A percentile compares a stretch with the other conserved stretches of the same genome.
phyloP scores from a whole-genome alignment of 2,888 invertebrate genomes.

The Eristalis intricaria region DNA sequence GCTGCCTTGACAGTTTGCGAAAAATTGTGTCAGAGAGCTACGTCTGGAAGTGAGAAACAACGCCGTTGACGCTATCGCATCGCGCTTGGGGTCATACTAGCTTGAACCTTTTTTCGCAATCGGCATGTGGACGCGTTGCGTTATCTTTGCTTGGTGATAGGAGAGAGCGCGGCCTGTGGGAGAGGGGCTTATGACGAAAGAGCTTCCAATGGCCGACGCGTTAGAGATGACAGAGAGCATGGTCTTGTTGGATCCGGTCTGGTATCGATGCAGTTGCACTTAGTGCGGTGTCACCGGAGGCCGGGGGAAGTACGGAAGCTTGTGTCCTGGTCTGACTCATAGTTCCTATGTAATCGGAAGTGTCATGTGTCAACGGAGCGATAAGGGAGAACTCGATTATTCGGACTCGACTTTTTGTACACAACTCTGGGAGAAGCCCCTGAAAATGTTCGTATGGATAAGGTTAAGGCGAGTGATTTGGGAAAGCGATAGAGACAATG shows the following conservation, averaged over 20 bases:
- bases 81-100: not conserved
- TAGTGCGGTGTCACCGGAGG: not conserved
- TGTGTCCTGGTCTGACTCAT: not conserved
- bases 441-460: not conserved
- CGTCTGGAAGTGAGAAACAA: not conserved
- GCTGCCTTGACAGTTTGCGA: constrained; percentile 25
- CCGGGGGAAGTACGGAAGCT: not conserved
- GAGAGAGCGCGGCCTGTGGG: not conserved
- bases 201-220: not conserved
- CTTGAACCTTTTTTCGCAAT: constrained; percentile 18
- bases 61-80: not conserved
- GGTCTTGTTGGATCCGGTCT: not conserved
- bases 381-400: not conserved
- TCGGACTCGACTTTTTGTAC: not conserved
- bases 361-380: not conserved
- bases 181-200: not conserved
- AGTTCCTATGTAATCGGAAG: not conserved
- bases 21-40: not conserved
- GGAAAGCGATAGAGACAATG: not conserved
- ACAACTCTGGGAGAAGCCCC: not conserved
- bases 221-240: too few species aligned
- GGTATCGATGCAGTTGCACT: not conserved
- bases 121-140: constrained; percentile 9
- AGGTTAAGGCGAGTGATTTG: not conserved
- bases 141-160: not conserved